phyloP scores from a whole-genome alignment of 2,888 invertebrate species.

The Bibio marci region DNA sequence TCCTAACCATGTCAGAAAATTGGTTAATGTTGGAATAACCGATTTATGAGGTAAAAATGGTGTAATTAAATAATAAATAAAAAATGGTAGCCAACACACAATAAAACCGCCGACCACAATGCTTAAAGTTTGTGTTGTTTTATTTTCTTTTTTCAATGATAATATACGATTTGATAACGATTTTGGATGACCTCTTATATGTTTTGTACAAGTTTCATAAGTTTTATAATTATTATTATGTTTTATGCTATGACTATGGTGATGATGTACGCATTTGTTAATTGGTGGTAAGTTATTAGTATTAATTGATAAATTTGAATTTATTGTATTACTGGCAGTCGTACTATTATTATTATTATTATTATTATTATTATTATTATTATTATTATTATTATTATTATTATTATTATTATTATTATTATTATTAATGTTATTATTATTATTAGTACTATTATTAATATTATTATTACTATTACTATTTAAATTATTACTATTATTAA shows the following conservation, averaged over 20 bases:
- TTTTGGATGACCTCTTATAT: constrained; percentile 18
- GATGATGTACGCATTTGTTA: no score
- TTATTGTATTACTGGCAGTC: no score
- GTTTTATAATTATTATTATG: not conserved
- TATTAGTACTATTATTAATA: no score
- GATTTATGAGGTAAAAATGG: constrained; percentile 52
- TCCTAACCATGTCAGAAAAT: constrained; percentile 69
- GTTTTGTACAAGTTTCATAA: not conserved
- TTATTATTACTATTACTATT: no score
- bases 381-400: no score
- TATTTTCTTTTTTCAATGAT: constrained; percentile 58
- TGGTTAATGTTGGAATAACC: constrained; percentile 46
- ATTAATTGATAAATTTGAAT: not conserved
- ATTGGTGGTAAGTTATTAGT: no score
- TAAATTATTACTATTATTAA: no score
- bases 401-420: no score
- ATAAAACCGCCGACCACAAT: constrained; percentile 82
- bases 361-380: no score
- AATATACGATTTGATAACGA: constrained; percentile 37
- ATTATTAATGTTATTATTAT: no score
- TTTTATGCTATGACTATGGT: no score
- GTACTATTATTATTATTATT: no score
- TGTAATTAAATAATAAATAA: constrained; percentile 63
- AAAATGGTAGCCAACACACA: constrained; percentile 79
- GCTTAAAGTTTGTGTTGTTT: constrained; percentile 74